Evolutionary conservation across 1,140 invertebrate species (phyloP), one percentile per base, ranked within the genome.

Genomic region (Linepithema humile): DNA sequence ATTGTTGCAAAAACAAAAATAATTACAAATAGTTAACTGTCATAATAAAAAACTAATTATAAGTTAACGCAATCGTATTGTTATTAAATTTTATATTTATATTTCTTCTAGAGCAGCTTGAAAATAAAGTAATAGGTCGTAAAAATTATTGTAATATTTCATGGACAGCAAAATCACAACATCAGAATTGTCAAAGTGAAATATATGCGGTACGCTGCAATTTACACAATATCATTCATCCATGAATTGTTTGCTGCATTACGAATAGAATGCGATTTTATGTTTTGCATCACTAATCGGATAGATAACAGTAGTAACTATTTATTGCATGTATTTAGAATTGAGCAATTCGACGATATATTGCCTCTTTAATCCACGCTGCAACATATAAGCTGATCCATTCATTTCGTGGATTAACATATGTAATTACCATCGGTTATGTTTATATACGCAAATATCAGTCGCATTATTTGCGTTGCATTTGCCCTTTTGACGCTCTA

Each of bases 241-340:
- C 43, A 65, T 77, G 59, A 50, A 67, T 77, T 12, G 29, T 77
- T 35, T 65, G 12, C 32, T 1, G 17, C 32, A 17, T 67, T 17
- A 65, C 20, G 62, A n/a, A n/a, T n/a, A 26, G 4, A 5, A 17
- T 20, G 12, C 12, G 2, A 67, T 35, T 50, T 53, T 75, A 45
- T 23, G 35, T 48, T 45, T 12, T 43, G 15, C 62, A 45, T 77
- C 43, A 50, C 45, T 77, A 65, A 77, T 77, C 40, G 45, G 15
- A 38, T 38, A 65, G 20, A 35, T 77, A 50, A 77, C 74, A 35
- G 67, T 77, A 57, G 26, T 26, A 35, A 57, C 77, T 57, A 72
- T 82, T 57, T 82, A 23, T 53, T 43, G 10, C 48, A 17, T 82
- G 1, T 60, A 55, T 72, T 55, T 72, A 45, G 65, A 17, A 82